Base-by-base conservation (phyloP, 2,113 vertebrate species). In the Astur gentilis region DNA sequence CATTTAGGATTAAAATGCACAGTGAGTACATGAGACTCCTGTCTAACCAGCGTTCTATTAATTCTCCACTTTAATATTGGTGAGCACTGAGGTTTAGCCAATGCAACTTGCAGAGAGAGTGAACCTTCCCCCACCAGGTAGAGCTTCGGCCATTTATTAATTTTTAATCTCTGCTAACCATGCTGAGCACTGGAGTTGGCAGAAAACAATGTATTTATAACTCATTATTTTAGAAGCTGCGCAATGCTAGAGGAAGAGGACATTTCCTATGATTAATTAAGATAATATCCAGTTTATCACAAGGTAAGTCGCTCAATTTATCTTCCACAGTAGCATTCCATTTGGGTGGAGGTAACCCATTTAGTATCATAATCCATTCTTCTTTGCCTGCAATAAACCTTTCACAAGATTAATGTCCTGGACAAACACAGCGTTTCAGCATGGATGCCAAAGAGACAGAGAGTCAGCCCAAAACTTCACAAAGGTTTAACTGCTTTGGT, bases 151-250 rank as follows among this genome's bases (percentile, higher is more conserved):
- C 73, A 76, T 81, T 95, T 61, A 90, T 69, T 95, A n/a, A 75
- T 60, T 40, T 73, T 38, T 76, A 94, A 65, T 96, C 89, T 82
- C 88, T 91, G 76, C 61, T 83, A 90, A 66, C 77, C 77, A 65
- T 44, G 83, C 91, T 60, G 76, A 85, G 84, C 77, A 54, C 70
- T 36, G 50, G 34, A 72, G 57, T 7, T 82, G 84, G 72, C 87
- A 95, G 79, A 85, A 95, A 94, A 87, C 84, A 90, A 85, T 19
- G 62, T 90, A 80, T 95, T 91, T 92, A 77, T 82, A 93, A 49
- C 32, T 71, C 78, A 81, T 60, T 67, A 84, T 86, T 94, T 80
- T 64, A 84, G 77, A 92, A 90, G 29, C 67, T 90, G 49, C 57
- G 82, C 36, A 52, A 62, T 36, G 91, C 72, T 27, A 78, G 90